Evolutionary conservation across 2,888 invertebrate genomes (phyloP).

Genomic region (Siphlonurus alternatus): DNA sequence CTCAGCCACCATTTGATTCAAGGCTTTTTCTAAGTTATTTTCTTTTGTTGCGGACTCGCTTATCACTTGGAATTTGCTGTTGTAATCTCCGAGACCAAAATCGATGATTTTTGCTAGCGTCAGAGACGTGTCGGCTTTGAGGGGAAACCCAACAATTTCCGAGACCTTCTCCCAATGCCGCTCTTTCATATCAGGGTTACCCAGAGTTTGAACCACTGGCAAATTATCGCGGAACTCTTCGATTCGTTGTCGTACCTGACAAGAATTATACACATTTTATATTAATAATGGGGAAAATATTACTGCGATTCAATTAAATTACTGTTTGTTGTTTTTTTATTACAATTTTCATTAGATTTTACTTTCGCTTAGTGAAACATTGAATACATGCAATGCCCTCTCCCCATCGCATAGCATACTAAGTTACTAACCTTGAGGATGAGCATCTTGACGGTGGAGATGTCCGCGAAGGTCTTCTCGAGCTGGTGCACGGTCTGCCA

Average conservation of each 20-base stretch:
- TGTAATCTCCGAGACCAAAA: slow-evolving; percentile 74
- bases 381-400: too few species aligned
- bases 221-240: slow-evolving; percentile 76
- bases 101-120: slow-evolving; percentile 72
- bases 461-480: slow-evolving; percentile 68
- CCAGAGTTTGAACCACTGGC: slow-evolving; percentile 83
- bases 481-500: slow-evolving; percentile 69
- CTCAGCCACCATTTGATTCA: slow-evolving; percentile 77
- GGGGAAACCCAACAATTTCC: slow-evolving; percentile 86
- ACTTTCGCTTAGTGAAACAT: too few species aligned
- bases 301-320: background rate
- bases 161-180: slow-evolving; percentile 92
- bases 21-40: slow-evolving; percentile 74
- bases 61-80: slow-evolving; percentile 75
- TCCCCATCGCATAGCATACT: too few species aligned
- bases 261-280: slow-evolving; percentile 14
- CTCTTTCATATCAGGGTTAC: slow-evolving; percentile 84
- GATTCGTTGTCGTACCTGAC: slow-evolving; percentile 45
- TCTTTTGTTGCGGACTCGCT: slow-evolving; percentile 94
- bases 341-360: too few species aligned
- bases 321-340: too few species aligned
- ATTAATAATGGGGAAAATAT: background rate
- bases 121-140: slow-evolving; percentile 59
- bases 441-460: slow-evolving; percentile 54
- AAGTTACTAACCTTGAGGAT: slow-evolving; percentile 42